These are phyloP conservation scores for Prochilodus magdalenae DNA, from an alignment of 2,113 vertebrate species.

Conservation along the genomic window DNA sequence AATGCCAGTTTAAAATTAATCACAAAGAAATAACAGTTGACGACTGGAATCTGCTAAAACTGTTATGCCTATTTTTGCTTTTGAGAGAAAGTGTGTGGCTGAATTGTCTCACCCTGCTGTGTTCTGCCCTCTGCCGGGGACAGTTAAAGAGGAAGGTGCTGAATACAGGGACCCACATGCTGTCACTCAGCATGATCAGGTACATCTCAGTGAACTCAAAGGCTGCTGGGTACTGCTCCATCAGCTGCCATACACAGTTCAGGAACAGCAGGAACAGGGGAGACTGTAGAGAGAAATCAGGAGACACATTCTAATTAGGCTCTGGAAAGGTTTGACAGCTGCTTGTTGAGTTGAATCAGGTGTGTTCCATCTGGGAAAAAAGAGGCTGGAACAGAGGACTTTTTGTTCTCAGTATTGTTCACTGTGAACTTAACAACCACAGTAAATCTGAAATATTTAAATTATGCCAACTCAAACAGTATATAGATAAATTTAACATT, in stretches of 20 bases:
- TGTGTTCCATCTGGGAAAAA: not conserved
- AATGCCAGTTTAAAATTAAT: no score
- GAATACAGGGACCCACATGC: conserved; percentile 89
- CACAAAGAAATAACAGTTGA: no score
- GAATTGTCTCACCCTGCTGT: conserved; percentile 82
- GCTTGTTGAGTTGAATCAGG: not conserved
- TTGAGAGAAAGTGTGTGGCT: not conserved
- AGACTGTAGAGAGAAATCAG: conserved; percentile 72
- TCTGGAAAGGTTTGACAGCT: not conserved
- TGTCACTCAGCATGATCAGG: conserved; percentile 88
- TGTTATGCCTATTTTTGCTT: not conserved
- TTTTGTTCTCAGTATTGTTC: no score
- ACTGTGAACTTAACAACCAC: no score
- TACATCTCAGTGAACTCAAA: conserved; percentile 97
- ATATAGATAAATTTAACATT: no score
- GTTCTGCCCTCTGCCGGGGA: conserved; percentile 86
- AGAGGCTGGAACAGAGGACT: no score
- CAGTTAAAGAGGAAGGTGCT: conserved; percentile 98
- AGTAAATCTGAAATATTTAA: no score
- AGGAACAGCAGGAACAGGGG: conserved; percentile 94
- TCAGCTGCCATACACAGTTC: conserved; percentile 95
- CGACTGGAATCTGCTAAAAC: no score
- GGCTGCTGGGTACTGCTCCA: conserved; percentile 91
- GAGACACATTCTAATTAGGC: not conserved
- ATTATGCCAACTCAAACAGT: no score